Evolutionary conservation across 2,797 vertebrate species (phyloP), one percentile per base, ranked within the genome.

Genomic region (Gallinago nigripennis): DNA sequence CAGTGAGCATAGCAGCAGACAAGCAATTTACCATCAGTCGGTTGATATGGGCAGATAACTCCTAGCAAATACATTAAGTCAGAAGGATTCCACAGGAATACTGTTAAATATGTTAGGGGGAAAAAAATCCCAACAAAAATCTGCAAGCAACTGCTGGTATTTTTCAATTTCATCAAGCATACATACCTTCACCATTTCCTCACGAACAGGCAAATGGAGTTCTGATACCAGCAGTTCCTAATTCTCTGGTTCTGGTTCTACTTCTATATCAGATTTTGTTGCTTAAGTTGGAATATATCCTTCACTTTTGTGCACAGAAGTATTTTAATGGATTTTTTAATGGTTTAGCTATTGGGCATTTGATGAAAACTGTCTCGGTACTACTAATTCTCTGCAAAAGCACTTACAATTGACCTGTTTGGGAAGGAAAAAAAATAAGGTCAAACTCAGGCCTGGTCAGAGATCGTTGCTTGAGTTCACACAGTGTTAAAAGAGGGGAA

Each of bases 181-280:
- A 39, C 46, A 27, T 61, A 73, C 28, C 28, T 56, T 28, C 68
- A 28, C 25, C 3, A 1, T 35, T 45, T 45, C 51, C 48, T 69
- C 33, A 1, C 8, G 31, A 57, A n/a, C n/a, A 83, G 61, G 48
- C 51, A 60, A 81, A 85, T 2, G 30, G 39, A 76, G 27, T 19
- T 70, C 46, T 45, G 37, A 17, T 1, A 4, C 46, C 64, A 82
- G 39, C 0, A 0, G 15, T 37, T 27, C 39, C 54, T 25, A 8
- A 1, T 68, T 68, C 37, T 64, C 23, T 48, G 24, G 46, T 48
- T 48, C 46, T 48, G 46, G 1, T 68, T 70, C 41, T 64, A 12
- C 33, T 30, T 69, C 60, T 75, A 30, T 14, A 48, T 23, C 27
- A 30, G 50, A 10, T 76, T 90, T 51, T 66, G 27, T 41, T 76